Evolutionary conservation across 2,888 invertebrate species (phyloP).

Genomic region (Hypercompe scribonia): DNA sequence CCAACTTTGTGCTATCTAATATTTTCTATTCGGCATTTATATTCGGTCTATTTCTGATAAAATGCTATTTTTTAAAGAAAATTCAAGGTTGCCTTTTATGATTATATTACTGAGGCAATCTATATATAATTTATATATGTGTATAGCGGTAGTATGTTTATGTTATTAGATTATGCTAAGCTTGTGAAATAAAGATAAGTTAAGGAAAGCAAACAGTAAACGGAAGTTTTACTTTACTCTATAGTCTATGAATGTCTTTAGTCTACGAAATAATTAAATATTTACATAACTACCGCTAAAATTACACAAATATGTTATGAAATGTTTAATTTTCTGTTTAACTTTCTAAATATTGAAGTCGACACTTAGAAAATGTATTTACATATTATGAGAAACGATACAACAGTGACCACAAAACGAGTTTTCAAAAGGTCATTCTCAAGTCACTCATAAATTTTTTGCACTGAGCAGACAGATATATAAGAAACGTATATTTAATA

Average conservation of each 20-base stretch:
- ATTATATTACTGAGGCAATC: not conserved
- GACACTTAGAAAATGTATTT: not conserved
- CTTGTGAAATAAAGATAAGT: constrained; percentile 1
- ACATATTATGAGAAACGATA: not conserved
- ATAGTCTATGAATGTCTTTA: not conserved
- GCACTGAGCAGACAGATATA: not conserved
- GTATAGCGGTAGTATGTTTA: constrained; percentile 1
- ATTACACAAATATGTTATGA: not conserved
- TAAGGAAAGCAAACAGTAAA: not conserved
- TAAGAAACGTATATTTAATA: not conserved
- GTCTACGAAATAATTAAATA: not conserved
- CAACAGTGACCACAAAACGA: not conserved
- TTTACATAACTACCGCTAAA: not conserved
- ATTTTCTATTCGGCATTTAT: no score
- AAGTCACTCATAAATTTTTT: not conserved
- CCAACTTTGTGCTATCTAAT: no score
- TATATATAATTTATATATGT: not conserved
- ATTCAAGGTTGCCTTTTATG: not conserved
- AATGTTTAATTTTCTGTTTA: constrained; percentile 1
- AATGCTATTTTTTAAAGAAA: not conserved
- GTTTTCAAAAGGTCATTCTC: not conserved
- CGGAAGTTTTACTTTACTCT: not conserved
- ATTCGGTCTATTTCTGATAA: not conserved
- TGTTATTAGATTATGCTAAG: not conserved
- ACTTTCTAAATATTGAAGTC: not conserved